Conservation (phyloP, 2,113 vertebrate genomes). For the Grus americana region DNA sequence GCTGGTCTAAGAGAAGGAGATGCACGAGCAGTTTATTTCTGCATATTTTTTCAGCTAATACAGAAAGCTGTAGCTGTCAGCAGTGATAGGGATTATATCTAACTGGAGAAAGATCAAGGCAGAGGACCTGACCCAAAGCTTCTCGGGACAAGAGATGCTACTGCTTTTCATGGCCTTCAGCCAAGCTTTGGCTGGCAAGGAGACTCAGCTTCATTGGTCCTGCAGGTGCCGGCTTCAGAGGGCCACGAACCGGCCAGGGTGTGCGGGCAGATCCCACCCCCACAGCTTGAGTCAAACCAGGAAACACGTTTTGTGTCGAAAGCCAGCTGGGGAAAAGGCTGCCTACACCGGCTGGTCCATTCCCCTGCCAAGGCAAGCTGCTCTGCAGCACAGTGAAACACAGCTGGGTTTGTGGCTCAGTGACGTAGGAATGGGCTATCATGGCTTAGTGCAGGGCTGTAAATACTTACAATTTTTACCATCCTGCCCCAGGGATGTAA, state of each 20-base stretch:
- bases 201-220: neutral
- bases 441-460: rapidly evolving
- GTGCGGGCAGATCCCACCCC: neutral
- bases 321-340: neutral
- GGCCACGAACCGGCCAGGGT: neutral
- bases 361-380: neutral
- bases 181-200: neutral
- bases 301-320: neutral
- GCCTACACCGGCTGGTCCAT: neutral
- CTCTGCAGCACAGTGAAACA: rapidly evolving
- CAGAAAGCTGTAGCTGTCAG: neutral
- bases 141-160: rapidly evolving
- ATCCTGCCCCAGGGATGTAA: neutral
- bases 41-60: neutral
- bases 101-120: neutral
- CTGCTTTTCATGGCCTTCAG: neutral
- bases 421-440: rapidly evolving
- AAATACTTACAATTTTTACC: neutral
- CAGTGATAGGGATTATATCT: neutral
- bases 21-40: neutral
- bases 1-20: neutral
- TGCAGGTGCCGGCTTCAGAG: neutral
- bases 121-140: neutral
- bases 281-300: neutral
- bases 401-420: neutral